These are phyloP conservation scores for Dipodomys spectabilis DNA, from an alignment of 2,113 vertebrate genomes.

Conservation along the genomic window DNA sequence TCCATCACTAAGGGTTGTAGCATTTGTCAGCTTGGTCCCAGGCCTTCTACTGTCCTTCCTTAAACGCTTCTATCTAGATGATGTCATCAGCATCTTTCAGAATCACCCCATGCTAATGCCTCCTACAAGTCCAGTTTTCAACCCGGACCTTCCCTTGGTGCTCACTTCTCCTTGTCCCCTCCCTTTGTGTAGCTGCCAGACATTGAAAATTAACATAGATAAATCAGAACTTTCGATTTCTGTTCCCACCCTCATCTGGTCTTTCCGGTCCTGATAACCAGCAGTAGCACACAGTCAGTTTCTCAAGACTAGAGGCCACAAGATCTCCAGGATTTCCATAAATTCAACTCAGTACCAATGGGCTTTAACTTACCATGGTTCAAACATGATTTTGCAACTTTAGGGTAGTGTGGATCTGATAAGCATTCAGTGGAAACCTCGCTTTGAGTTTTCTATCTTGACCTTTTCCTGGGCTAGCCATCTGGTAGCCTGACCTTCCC, in stretches of 20 bases:
- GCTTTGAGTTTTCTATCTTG: not conserved
- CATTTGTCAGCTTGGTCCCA: not conserved
- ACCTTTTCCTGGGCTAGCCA: not conserved
- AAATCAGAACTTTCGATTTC: slow-evolving; percentile 50
- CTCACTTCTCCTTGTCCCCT: not conserved
- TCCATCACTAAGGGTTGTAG: rapidly evolving
- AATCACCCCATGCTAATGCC: not conserved
- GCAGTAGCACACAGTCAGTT: not conserved
- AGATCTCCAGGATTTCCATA: not conserved
- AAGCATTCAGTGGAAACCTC: not conserved
- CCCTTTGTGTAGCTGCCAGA: not conserved
- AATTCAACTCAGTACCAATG: not conserved
- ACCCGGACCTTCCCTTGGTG: not conserved
- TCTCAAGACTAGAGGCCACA: not conserved
- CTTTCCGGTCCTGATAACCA: not conserved
- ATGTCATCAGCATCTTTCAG: not conserved
- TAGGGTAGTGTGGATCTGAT: not conserved
- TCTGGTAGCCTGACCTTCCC: rapidly evolving
- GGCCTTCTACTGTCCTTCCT: not conserved
- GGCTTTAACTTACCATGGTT: not conserved
- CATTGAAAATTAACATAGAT: not conserved
- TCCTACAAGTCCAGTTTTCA: not conserved
- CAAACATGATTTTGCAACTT: not conserved
- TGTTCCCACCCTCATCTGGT: slow-evolving; percentile 37
- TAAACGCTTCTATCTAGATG: not conserved